A percentile compares a stretch with the other conserved stretches of the same genome.
phyloP scores from a whole-genome alignment of 2,113 vertebrate species.

The Gymnobelideus leadbeateri region DNA sequence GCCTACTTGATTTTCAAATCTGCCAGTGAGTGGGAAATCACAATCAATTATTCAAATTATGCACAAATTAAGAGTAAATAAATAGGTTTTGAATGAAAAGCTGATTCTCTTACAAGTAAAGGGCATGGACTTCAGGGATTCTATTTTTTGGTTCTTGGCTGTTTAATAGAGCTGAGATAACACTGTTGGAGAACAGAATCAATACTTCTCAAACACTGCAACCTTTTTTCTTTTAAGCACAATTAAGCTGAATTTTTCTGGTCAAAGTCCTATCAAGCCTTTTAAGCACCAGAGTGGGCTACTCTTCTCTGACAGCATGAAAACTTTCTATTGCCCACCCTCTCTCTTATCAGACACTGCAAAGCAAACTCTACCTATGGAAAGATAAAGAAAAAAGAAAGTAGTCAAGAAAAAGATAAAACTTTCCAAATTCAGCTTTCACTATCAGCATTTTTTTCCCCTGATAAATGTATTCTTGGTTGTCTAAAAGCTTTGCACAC shows the following conservation, averaged over 20 bases:
- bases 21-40: neutral
- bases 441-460: neutral
- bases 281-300: constrained; percentile 2
- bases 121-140: neutral
- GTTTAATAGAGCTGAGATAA: neutral
- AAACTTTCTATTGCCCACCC: constrained; percentile 36
- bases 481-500: neutral
- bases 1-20: neutral
- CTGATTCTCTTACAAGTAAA: neutral
- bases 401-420: neutral
- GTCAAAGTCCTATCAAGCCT: constrained; percentile 46
- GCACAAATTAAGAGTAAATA: neutral
- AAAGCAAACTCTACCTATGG: constrained; percentile 7
- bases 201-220: neutral
- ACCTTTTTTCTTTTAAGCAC: neutral
- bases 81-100: neutral
- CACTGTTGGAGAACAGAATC: neutral
- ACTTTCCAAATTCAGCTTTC: neutral
- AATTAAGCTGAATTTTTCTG: constrained; percentile 47
- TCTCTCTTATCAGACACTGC: constrained; percentile 17
- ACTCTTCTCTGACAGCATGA: constrained; percentile 28
- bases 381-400: neutral
- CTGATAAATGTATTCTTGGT: neutral
- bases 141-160: neutral
- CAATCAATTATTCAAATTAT: neutral